A percentile compares a stretch with the other conserved stretches of the same genome.
These are phyloP conservation scores for Rotaria sp. DNA, from an alignment of 2,888 invertebrate genomes.

Conservation along the genomic window DNA sequence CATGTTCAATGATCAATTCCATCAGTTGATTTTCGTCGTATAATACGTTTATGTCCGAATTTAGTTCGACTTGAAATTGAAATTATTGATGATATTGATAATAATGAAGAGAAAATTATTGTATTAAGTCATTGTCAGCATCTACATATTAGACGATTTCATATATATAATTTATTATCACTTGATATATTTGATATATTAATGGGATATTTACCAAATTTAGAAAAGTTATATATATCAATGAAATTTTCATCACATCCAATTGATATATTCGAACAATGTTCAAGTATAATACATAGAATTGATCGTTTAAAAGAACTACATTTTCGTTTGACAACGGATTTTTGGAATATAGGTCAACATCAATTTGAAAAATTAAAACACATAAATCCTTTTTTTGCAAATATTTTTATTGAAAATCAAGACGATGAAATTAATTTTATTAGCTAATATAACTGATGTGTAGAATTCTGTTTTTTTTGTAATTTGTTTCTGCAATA, in stretches of 20 bases:
- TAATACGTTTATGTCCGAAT: slow-evolving; percentile 24
- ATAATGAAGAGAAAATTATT: not conserved
- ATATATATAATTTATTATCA: slow-evolving; percentile 9
- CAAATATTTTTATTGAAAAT: not conserved
- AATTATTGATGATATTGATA: not conserved
- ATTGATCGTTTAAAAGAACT: not conserved
- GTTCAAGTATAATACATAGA: not conserved
- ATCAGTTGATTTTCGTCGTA: slow-evolving; percentile 1
- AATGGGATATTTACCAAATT: slow-evolving; percentile 2
- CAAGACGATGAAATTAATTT: not conserved
- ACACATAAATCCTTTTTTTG: slow-evolving; percentile 1
- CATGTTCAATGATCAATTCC: not conserved
- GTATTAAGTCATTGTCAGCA: not conserved
- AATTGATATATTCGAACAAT: not conserved
- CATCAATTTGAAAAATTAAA: not conserved
- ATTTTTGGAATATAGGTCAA: not conserved
- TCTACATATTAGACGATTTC: not conserved
- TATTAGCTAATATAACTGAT: not conserved
- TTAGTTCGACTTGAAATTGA: not conserved
- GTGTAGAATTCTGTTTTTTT: too few relatives aligned
- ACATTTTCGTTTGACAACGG: slow-evolving; percentile 6
- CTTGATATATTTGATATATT: not conserved
- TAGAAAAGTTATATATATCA: not conserved
- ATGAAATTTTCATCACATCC: slow-evolving; percentile 7
- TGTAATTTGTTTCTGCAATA: too few relatives aligned